Evolutionary conservation across 2,888 invertebrate species (phyloP), one percentile per base, ranked within the genome.

Genomic region (Hypercompe scribonia): DNA sequence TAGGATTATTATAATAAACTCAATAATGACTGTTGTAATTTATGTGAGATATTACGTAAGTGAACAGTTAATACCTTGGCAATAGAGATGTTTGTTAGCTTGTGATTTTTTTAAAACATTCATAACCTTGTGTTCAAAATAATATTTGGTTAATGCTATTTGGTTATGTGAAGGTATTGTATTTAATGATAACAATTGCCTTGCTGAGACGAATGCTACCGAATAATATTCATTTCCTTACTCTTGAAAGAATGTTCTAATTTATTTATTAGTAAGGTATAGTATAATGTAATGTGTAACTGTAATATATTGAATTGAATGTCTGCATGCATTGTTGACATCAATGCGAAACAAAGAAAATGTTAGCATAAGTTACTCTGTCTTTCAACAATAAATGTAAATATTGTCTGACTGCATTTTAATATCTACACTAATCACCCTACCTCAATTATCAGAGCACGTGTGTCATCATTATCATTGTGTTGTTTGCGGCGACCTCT

Each of bases 371-470:
- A 78, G 82, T 68, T 76, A 77, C 72, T n/a, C n/a, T 84, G 75
- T 84, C 81, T 82, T 61, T 82, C 54, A 81, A 82, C 75, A 90
- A 87, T 89, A 93, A 92, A 92, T 93, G 92, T 93, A 93, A 90
- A 93, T 92, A 92, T 84, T 86, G 80, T 83, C 81, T 78, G 78
- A 81, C 58, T 81, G 85, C 81, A 83, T 90, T 87, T 89, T 78
- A 80, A 78, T 85, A 61, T 78, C 73, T 66, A 70, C 67, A 69
- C 69, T 74, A 75, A 65, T 78, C 65, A 76, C 80, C 80, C 78
- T 21, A 24, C 73, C 21, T 74, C 33, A 58, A 70, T 28, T 18
- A 39, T 61, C 50, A 21, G 54, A 31, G 42, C 67, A 72, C n/a
- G 63, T 54, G n/a, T 54, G 24, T 54, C 8, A 11, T 24, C 24